Evolutionary conservation across 2,113 vertebrate genomes (phyloP).

Genomic region (Picathartes gymnocephalus): DNA sequence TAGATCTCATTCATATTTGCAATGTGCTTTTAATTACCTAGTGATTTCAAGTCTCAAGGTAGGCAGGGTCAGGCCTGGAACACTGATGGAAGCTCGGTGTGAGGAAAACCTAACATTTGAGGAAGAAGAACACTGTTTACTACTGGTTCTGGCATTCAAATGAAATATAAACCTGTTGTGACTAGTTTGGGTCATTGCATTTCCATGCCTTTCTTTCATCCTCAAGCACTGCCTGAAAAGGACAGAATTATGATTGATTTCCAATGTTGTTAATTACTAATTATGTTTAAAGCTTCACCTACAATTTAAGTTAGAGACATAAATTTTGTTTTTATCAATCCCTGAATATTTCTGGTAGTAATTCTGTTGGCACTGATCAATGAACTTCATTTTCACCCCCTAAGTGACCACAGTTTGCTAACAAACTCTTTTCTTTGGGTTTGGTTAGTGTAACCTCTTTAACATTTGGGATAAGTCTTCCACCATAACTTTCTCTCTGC

Average conservation of each 20-base stretch:
- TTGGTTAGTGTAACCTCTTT: not conserved
- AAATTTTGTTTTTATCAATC: not conserved
- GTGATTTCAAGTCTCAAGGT: not conserved
- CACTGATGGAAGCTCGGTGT: not conserved
- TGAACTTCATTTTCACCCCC: not conserved
- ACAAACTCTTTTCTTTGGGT: not conserved
- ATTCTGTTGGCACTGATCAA: not conserved
- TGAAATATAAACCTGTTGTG: not conserved
- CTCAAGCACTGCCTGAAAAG: not conserved
- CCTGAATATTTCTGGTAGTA: not conserved
- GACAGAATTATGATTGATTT: not conserved
- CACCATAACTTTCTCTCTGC: not conserved
- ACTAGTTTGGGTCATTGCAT: not conserved
- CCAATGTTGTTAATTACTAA: not conserved
- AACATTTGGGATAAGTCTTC: not conserved
- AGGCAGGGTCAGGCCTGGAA: constrained; percentile 11
- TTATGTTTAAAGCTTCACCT: not conserved
- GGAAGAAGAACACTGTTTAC: not conserved
- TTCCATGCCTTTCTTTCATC: not conserved
- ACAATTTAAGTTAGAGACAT: not conserved
- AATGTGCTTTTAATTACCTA: not conserved
- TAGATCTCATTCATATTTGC: not conserved
- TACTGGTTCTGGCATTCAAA: not conserved
- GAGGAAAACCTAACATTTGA: not conserved
- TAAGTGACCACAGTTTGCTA: not conserved